Base-by-base conservation (phyloP, 2,797 vertebrate genomes). In the Etheostoma nigrum region DNA sequence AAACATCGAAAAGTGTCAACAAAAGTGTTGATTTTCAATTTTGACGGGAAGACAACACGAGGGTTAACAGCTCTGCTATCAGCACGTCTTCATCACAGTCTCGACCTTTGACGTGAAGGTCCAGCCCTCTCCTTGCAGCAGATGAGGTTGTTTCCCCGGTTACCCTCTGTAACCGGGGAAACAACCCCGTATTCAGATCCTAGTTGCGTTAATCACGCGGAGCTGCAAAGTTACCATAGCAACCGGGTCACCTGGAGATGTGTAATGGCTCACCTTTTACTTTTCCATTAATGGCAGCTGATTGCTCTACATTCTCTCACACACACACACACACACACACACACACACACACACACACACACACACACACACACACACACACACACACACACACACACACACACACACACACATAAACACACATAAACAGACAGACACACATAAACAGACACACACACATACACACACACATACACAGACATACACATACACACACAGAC, bases 241-340 rank as follows among this genome's bases (percentile, higher is more conserved):
- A 88, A 81, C 83, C 2, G 10, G 61, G 49, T 76, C 47, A 3
- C 44, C 21, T 21, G 30, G 55, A 16, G 12, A 57, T 63, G 53
- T 63, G 72, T 76, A 74, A 84, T 62, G 48, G 64, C 33, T 68
- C 78, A 81, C 77, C 83, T 76, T 81, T 70, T 30, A 40, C 68
- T 72, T 45, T 3, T 25, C 51, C 36, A 40, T 85, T 81, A 86
- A 71, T 45, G 57, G 45, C 61, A 67, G 60, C 59, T 69, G 60
- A 69, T 57, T 72, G 23, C 58, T n/a, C 4, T 6, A 5, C 69
- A 59, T 61, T 65, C 58, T 55, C 42, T 23, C 14, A 23, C 52
- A 27, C 23, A 27, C 25, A 55, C 14, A 55, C 14, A 7, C 52
- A 54, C 52, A 54, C 23, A 15, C 57, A 72, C 54, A 69, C 16